Evolutionary conservation across 2,888 invertebrate genomes (phyloP), one percentile per base, ranked within the genome.

Genomic region (Amphipoea oculea): DNA sequence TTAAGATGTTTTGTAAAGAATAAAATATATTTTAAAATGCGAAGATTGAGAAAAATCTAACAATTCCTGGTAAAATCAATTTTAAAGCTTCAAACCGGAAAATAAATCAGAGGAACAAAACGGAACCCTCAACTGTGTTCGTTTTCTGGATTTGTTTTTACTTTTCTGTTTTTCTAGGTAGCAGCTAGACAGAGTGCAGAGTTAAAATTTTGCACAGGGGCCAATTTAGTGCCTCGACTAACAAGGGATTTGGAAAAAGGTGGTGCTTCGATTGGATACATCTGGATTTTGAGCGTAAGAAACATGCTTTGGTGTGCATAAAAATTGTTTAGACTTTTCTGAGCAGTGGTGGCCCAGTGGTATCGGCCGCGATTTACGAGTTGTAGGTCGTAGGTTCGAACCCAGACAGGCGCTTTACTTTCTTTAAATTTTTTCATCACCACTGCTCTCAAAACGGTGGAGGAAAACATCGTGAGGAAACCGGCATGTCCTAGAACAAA

Each of bases 171-270:
- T 79, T 76, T 65, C 20, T 69, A 23, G 72, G n/a, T 65, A 51
- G 17, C 14, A 75, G 29, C 29, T 29, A 40, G 67, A 65, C 45
- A 62, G 75, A 45, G 45, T 68, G 80, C 81, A 77, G 68, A 71
- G 82, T 76, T 81, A 73, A 83, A 86, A 78, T 79, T 78, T 76
- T 81, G 77, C 80, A 66, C 73, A 36, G 78, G 9, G 57, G 79
- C 83, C 88, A 88, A 88, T 89, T 86, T 85, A 72, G 77, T 73
- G 73, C 69, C 20, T 74, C 51, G 65, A 67, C 81, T 89, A 89
- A 89, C 89, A 88, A 89, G 88, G 81, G 86, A 80, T 88, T 88
- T 82, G 65, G 29, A 68, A 62, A 79, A 74, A 63, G 70, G 71
- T 62, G 36, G 40, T 7, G 12, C 54, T 75, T 36, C 76, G 54